phyloP scores from a whole-genome alignment of 2,888 invertebrate species.

The Ophion ventricosus region DNA sequence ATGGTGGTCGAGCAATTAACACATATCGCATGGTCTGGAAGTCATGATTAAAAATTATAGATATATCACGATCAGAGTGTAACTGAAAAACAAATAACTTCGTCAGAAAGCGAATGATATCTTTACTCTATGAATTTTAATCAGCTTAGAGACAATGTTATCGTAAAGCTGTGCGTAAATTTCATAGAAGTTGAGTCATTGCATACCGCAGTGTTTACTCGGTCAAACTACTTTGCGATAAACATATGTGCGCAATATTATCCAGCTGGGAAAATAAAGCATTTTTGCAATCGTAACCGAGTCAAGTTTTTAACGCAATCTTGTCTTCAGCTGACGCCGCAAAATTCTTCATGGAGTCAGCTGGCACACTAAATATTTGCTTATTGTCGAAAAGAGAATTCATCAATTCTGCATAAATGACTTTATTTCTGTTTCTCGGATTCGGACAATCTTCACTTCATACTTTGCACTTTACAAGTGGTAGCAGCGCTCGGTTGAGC shows the following conservation, averaged over 20 bases:
- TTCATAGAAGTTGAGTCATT: background rate
- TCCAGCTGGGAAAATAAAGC: background rate
- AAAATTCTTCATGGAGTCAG: background rate
- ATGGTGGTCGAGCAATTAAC: background rate
- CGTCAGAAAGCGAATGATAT: no score
- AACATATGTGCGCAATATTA: background rate
- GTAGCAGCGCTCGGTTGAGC: background rate
- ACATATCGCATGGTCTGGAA: background rate
- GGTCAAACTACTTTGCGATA: background rate
- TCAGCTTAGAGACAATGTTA: background rate
- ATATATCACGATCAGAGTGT: no score
- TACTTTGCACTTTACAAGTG: background rate
- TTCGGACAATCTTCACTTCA: background rate
- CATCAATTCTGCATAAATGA: background rate
- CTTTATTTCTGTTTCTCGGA: background rate
- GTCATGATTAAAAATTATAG: no score
- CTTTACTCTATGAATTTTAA: background rate
- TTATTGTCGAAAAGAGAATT: background rate
- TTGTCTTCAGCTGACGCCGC: background rate
- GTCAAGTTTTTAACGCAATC: background rate
- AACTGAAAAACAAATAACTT: no score
- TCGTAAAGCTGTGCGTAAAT: background rate
- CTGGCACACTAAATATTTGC: background rate
- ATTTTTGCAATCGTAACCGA: background rate
- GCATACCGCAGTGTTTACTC: background rate